Base-by-base conservation (phyloP, 2,888 invertebrate genomes). In the Leptinotarsa juncta region DNA sequence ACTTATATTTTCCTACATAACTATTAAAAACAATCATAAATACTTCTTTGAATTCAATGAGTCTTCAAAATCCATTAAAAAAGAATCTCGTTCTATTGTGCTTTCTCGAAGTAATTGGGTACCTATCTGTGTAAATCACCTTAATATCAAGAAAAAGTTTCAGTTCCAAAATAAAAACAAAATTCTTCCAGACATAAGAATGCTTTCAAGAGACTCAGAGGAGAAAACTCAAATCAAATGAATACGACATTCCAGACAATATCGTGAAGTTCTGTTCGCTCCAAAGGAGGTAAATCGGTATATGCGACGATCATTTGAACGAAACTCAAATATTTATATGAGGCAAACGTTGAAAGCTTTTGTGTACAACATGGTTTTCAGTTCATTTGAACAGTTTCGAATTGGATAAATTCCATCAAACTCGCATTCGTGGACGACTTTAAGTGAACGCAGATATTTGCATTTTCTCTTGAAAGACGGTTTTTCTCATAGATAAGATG, bases 251-350 rank as follows among this genome's bases (percentile, higher is more conserved):
- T 60, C 26, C 15, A 60, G 26, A 60, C 60, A 60, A 60, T 62
- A n/a, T 62, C 42, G 26, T 42, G 62, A 62, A 42, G n/a, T 62
- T 62, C 62, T n/a, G 62, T 42, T 26, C 62, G 62, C 32, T 42
- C 7, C 42, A 7, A 16, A 32, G n/a, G 16, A 16, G 42, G 32
- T 15, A 26, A 42, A 62, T 62, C 18, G 32, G 62, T 62, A 32
- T 26, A n/a, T n/a, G 15, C 62, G 62, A 42, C 26, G 62, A 62
- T 62, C 62, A 62, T 42, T 62, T 62, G 16, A 42, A 18, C 42
- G 62, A 7, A 32, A 62, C 18, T 62, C 62, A 62, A 62, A 62
- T 62, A 62, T 62, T 62, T 62, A 62, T 62, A 26, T 62, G 62
- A 62, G 42, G 62, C 18, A 62, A 62, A 62, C 62, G 62, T 32